Base-by-base conservation (phyloP, 2,113 vertebrate genomes). In the Spheniscus mendiculus region DNA sequence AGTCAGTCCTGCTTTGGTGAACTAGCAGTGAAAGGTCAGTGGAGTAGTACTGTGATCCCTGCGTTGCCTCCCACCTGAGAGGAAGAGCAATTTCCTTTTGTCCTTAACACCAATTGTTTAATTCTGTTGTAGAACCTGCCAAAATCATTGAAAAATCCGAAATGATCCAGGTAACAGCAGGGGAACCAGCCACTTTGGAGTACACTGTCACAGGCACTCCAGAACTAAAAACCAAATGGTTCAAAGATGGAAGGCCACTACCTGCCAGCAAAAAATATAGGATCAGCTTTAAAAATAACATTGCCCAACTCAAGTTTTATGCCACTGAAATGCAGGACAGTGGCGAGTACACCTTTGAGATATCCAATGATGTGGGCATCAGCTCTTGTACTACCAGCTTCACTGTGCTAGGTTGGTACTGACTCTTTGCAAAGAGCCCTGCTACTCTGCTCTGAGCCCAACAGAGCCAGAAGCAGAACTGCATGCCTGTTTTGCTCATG, bases 191-290 rank as follows among this genome's bases (percentile, higher is more conserved):
- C 67, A 98, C 99, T 22, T 96, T 99, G 98, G 99, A 99, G 92
- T 99, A 99, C 71, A 99, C 98, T 6, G 98, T 99, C 55, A 95
- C 99, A 80, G 99, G 99, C 98, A 99, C 99, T 92, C 99, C 99
- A 83, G 99, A 99, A 42, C 98, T 99, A 36, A 99, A 99, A 98
- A 98, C 98, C n/a, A 99, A 99, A 92, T 99, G 99, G 99, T 99
- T 99, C 95, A 99, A 98, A 98, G 98, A 99, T 16, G 99, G 99
- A 65, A 99, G 98, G 44, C 99, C 99, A 66, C 98, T 99, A 95
- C 98, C 98, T 91, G 98, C 98, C 95, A 99, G 99, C 91, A 99
- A 99, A 97, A 99, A 99, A 97, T 99, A 99, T 47, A 99, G 99
- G 96, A 99, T 99, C 95, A 99, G 98, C 82, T 98, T 99, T 95